Percentiles rank a stretch among this genome's conserved stretches.
These are phyloP conservation scores for Ambastaia sidthimunki DNA, from an alignment of 2,797 vertebrate genomes.

Conservation along the genomic window DNA sequence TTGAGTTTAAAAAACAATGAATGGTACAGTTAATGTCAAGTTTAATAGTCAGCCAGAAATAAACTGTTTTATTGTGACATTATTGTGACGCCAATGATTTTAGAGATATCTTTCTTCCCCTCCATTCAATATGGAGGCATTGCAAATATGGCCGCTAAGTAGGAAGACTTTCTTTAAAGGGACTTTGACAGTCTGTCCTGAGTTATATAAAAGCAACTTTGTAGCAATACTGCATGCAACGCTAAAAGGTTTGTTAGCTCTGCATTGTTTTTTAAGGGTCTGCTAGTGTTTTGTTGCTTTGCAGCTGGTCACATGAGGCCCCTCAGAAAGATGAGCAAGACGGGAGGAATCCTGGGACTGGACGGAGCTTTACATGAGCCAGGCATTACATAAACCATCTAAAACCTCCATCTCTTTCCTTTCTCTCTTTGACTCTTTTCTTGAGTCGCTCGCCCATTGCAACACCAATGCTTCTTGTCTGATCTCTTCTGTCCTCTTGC, in stretches of 20 bases:
- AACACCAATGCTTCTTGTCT: neutral
- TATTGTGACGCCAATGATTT: too few relatives aligned
- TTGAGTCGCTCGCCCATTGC: neutral
- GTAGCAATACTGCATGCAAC: neutral
- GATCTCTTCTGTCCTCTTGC: neutral
- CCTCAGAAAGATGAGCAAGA: slow-evolving; percentile 72
- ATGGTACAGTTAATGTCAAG: too few relatives aligned
- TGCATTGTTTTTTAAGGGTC: neutral
- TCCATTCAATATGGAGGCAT: too few relatives aligned
- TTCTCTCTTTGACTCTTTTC: neutral
- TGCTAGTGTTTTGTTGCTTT: slow-evolving; percentile 48
- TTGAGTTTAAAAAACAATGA: too few relatives aligned
- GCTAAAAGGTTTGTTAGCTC: neutral
- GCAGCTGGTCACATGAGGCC: slow-evolving; percentile 65
- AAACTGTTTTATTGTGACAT: too few relatives aligned
- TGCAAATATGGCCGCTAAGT: too few relatives aligned
- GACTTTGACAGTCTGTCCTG: too few relatives aligned
- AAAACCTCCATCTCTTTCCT: slow-evolving; percentile 14
- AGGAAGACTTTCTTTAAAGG: too few relatives aligned
- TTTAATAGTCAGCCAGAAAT: too few relatives aligned
- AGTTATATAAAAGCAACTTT: neutral
- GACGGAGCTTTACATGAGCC: slow-evolving; percentile 61
- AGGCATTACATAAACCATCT: slow-evolving; percentile 71
- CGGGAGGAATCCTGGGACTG: slow-evolving; percentile 67
- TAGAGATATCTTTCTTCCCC: too few relatives aligned